Evolutionary conservation across 2,797 vertebrate genomes (phyloP), one percentile per base, ranked within the genome.

Genomic region (Pelochelys cantorii): DNA sequence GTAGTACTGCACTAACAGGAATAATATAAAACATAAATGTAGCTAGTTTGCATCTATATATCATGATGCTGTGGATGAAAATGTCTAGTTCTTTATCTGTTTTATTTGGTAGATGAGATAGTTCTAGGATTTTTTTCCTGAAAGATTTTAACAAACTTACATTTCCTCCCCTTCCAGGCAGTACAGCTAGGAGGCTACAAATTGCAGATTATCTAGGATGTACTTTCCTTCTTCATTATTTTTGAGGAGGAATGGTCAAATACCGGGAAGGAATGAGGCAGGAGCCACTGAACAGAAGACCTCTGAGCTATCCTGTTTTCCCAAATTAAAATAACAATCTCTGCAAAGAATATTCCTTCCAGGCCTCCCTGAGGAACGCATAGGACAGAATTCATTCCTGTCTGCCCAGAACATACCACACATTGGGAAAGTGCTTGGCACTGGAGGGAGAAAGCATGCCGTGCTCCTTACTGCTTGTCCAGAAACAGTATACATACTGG

Each of bases 41-140:
- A 91, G 88, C 81, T 86, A 84, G 92, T 84, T 34, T 91, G 57
- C 55, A 94, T 59, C 60, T 89, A 94, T 95, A 95, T 65, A 92
- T 95, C 93, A 79, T 77, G 42, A 29, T 29, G 74, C 52, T 77
- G 29, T 25, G 29, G 60, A 62, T 62, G 60, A 52, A 31, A 42
- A 86, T 90, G 95, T 93, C 90, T 89, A 60, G 62, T 18, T 65
- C 71, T 42, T 83, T 7, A 65, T 84, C 54, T 79, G 54, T 92
- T 93, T 86, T 91, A 90, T 79, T 78, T 5, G 65, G 81, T 83
- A 34, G 17, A 18, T 0, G 20, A 37, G 34, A 12, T 37, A 37
- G 34, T 71, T 62, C 60, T 62, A 29, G 60, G 11, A 12, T 13
- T 0, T 7, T 82, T 86, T 84, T 59, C 10, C 22, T 79, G 17